phyloP scores from a whole-genome alignment of 2,113 vertebrate genomes.

The Coryphaenoides rupestris region DNA sequence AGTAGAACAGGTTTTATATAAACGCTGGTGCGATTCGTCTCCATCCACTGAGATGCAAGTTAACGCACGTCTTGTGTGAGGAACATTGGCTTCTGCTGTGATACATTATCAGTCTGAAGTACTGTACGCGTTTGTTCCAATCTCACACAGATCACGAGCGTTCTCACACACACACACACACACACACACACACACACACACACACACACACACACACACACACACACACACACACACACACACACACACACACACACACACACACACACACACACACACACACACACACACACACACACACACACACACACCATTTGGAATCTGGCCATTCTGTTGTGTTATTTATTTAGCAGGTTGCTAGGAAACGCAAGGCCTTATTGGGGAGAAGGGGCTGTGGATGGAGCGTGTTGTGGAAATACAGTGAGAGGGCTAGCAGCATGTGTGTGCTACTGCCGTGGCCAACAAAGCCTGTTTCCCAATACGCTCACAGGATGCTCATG shows the following conservation, averaged over 20 bases:
- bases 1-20: slow-evolving; percentile 40
- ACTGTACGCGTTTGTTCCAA: too few species aligned
- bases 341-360: slow-evolving; percentile 63
- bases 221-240: neutral
- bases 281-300: neutral
- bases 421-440: slow-evolving; percentile 25
- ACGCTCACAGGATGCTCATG: too few species aligned
- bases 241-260: neutral
- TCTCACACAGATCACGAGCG: slow-evolving; percentile 11
- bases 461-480: slow-evolving; percentile 50
- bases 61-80: slow-evolving; percentile 13
- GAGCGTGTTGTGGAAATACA: slow-evolving; percentile 59
- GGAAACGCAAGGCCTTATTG: slow-evolving; percentile 50
- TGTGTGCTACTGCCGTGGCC: slow-evolving; percentile 20
- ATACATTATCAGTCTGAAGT: slow-evolving; percentile 8
- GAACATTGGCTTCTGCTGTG: slow-evolving; percentile 21
- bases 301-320: slow-evolving; percentile 32
- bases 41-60: neutral
- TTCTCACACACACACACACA: slow-evolving; percentile 16
- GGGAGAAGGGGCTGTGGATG: slow-evolving; percentile 43
- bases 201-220: slow-evolving; percentile 5
- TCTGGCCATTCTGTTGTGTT: slow-evolving; percentile 34
- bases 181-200: slow-evolving; percentile 6
- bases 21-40: slow-evolving; percentile 1
- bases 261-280: slow-evolving; percentile 15